Evolutionary conservation across 1,140 invertebrate species (phyloP), one percentile per base, ranked within the genome.

Genomic region (Alviniconcha marisindica): DNA sequence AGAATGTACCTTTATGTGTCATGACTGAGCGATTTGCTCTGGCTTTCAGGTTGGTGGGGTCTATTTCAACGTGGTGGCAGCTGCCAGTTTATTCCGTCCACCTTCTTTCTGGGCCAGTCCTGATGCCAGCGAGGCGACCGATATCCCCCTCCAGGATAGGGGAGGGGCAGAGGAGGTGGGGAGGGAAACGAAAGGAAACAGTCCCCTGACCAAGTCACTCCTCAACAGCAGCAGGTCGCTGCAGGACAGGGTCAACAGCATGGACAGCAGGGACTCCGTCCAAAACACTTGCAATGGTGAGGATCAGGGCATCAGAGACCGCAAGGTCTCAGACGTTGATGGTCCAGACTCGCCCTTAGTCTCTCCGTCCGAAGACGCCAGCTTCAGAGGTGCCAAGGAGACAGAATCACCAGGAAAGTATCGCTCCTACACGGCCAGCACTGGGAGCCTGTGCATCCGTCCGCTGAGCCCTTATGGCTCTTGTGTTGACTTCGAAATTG

Each of bases 71-170:
- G 69, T 85, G 0, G 78, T 82, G 42, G 48, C 82, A 3, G 82
- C 77, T 51, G 77, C 73, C 28, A 78, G 81, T 84, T 95, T 76
- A 84, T 92, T 66, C 91, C 93, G 40, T 94, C 95, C 36, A 91
- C 93, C 85, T 94, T 93, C 84, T 94, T 94, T 33, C 90, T 92
- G 63, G 90, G 92, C 78, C 78, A 66, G 56, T 18, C 0, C n/a
- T 42, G n/a, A n/a, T n/a, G n/a, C 2, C 71, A 74, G 71, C n/a
- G 15, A 76, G 15, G 21, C 24, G 2, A 21, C 73, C 28, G 40
- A 51, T n/a, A n/a, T 15, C 33, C 7, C 31, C 36, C 15, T 24
- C 14, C 69, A 71, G 33, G 36, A 71, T 18, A n/a, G n/a, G n/a
- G n/a, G n/a, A n/a, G n/a, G n/a, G n/a, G 28, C 15, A 0, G 36